Percentiles rank a stretch among this genome's conserved stretches.
These are phyloP conservation scores for Bruchidius siliquastri DNA, from an alignment of 2,888 invertebrate species.

Conservation along the genomic window DNA sequence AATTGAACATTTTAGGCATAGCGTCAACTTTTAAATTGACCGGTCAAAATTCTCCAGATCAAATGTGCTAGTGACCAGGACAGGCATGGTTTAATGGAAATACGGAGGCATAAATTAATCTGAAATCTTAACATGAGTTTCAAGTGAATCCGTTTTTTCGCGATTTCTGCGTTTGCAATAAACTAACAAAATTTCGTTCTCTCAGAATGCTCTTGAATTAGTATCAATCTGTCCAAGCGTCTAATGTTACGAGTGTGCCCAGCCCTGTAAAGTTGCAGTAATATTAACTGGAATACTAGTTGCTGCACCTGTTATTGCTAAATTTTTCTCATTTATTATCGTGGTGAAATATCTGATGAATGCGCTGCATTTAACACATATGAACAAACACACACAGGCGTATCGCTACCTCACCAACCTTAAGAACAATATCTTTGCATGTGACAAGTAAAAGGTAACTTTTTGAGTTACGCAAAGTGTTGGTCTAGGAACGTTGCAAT, in stretches of 20 bases:
- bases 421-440: not conserved
- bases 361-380: not conserved
- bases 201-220: not conserved
- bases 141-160: too few relatives aligned
- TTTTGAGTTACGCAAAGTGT: not conserved
- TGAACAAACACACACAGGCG: not conserved
- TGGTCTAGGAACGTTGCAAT: not conserved
- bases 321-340: conserved; percentile 6
- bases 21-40: too few relatives aligned
- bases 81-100: too few relatives aligned
- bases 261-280: not conserved
- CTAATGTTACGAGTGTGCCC: not conserved
- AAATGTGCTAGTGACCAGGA: too few relatives aligned
- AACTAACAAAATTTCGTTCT: too few relatives aligned
- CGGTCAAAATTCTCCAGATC: too few relatives aligned
- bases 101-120: too few relatives aligned
- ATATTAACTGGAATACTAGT: not conserved
- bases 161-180: too few relatives aligned
- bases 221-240: not conserved
- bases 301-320: conserved; percentile 23
- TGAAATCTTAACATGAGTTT: too few relatives aligned
- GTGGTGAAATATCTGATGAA: not conserved
- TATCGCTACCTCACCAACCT: not conserved
- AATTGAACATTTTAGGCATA: too few relatives aligned
- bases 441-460: not conserved